Conservation (phyloP, 92 coral and sea anemone species). For the Heteractis magnifica region DNA sequence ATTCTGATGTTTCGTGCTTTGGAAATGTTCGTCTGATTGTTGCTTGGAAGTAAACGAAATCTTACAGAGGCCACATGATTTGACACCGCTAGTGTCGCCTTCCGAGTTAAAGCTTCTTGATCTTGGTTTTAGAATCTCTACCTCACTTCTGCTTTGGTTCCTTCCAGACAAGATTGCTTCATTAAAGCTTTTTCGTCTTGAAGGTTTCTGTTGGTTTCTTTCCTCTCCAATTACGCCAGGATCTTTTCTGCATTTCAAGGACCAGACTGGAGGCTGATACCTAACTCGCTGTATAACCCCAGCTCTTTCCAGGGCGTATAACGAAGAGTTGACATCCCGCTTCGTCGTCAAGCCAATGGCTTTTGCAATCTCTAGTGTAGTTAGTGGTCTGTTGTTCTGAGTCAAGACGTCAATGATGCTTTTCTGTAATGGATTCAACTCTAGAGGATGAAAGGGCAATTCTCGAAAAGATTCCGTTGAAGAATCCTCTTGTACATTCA, state of each 20-base stretch:
- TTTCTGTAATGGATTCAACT: constrained; percentile 16
- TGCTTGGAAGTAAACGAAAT: constrained; percentile 62
- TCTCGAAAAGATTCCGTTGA: not conserved
- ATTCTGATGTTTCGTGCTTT: constrained; percentile 87
- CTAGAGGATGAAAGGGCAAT: not conserved
- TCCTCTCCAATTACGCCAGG: constrained; percentile 83
- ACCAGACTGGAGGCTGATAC: constrained; percentile 41
- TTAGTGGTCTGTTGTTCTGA: constrained; percentile 25
- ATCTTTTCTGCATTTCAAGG: constrained; percentile 3
- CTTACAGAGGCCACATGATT: constrained; percentile 77
- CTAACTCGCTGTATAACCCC: constrained; percentile 20
- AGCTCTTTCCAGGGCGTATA: constrained; percentile 23
- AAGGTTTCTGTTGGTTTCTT: constrained; percentile 29
- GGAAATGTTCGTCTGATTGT: constrained; percentile 82
- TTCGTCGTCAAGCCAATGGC: constrained; percentile 35
- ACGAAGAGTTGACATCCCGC: constrained; percentile 29
- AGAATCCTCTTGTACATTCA: not conserved
- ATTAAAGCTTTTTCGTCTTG: constrained; percentile 26
- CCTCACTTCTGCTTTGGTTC: constrained; percentile 13
- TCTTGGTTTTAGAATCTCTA: constrained; percentile 24
- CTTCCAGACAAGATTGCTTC: constrained; percentile 6
- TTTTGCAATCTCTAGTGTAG: constrained; percentile 43
- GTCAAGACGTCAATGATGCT: constrained; percentile 31
- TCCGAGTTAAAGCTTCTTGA: constrained; percentile 22
- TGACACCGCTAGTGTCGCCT: not conserved